Conservation (phyloP, 2,113 vertebrate species). For the Aphelocoma coerulescens region DNA sequence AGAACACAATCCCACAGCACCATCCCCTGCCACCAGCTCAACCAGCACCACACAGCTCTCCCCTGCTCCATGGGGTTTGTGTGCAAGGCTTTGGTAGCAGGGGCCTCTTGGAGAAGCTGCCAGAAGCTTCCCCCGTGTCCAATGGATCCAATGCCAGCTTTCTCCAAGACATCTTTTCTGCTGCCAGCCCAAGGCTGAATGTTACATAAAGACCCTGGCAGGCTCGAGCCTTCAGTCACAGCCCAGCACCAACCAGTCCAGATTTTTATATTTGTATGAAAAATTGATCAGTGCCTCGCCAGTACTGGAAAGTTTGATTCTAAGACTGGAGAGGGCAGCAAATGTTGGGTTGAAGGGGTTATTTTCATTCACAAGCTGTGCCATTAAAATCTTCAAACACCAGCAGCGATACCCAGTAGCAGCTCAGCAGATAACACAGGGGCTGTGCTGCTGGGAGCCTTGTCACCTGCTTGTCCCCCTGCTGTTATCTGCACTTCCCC, state of each 20-base stretch:
- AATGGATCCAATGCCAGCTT: not conserved
- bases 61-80: not conserved
- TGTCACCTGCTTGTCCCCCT: not conserved
- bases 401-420: not conserved
- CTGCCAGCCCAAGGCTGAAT: not conserved
- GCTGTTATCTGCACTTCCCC: not conserved
- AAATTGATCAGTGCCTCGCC: not conserved
- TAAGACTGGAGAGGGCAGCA: not conserved
- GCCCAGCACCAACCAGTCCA: not conserved
- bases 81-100: not conserved
- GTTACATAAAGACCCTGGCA: not conserved
- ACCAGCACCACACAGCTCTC: rapidly evolving
- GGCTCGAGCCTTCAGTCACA: not conserved
- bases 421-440: not conserved
- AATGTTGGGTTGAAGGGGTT: not conserved
- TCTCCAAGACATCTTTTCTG: not conserved
- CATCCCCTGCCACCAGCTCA: not conserved
- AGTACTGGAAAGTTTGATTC: not conserved
- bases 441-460: not conserved
- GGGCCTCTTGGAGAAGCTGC: not conserved
- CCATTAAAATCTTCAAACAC: not conserved
- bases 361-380: not conserved
- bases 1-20: not conserved
- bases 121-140: not conserved
- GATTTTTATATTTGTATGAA: not conserved